Percentiles rank a stretch among this genome's conserved stretches.
These are phyloP conservation scores for Agapostemon virescens DNA, from an alignment of 2,888 invertebrate species.

Conservation along the genomic window DNA sequence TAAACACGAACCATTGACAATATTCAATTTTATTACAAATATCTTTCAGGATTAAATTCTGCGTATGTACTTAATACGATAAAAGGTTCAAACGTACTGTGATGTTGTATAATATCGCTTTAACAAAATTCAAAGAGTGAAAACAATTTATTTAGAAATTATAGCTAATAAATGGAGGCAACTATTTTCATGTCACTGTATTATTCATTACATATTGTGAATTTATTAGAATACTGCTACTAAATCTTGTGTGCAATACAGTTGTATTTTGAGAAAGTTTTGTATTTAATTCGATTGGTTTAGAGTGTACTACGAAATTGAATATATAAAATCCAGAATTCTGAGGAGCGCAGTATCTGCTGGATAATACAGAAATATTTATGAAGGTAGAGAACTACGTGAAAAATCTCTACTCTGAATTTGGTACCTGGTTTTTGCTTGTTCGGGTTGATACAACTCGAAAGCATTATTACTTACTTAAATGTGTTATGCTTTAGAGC, in stretches of 20 bases:
- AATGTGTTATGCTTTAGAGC: constrained; percentile 40
- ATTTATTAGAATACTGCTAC: constrained; percentile 4
- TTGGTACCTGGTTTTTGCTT: constrained; percentile 68
- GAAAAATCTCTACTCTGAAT: constrained; percentile 2
- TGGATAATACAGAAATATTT: constrained; percentile 28
- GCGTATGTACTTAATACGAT: not conserved
- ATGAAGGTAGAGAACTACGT: not conserved
- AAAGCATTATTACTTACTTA: constrained; percentile 49
- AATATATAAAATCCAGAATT: not conserved
- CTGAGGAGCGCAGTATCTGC: constrained; percentile 8
- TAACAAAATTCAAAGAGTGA: not conserved
- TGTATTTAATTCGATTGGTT: not conserved
- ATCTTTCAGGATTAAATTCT: not conserved
- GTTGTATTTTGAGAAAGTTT: constrained; percentile 15
- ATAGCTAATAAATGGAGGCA: not conserved
- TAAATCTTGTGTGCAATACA: not conserved
- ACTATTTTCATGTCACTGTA: constrained; percentile 7
- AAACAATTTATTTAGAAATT: constrained; percentile 9
- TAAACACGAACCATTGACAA: not conserved
- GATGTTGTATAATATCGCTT: constrained; percentile 9
- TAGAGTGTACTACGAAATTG: not conserved
- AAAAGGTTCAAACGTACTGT: constrained; percentile 10
- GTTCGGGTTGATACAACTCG: constrained; percentile 38
- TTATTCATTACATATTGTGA: constrained; percentile 27
- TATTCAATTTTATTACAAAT: not conserved